phyloP scores from a whole-genome alignment of 2,113 vertebrate genomes.

The Pimephales promelas region DNA sequence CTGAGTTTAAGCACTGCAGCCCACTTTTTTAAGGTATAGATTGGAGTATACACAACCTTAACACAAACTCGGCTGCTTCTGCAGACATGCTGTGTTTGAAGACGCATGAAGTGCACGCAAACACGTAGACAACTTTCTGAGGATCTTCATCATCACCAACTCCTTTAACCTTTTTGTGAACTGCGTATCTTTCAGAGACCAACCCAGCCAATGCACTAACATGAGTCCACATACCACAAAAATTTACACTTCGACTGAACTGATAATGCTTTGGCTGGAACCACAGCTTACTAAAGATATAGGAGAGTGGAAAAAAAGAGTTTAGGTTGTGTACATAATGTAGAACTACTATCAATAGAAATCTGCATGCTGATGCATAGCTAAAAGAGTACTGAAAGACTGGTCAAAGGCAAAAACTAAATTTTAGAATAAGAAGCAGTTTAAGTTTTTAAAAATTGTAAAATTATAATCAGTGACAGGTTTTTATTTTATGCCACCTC shows the following conservation, averaged over 20 bases:
- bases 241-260: conserved; percentile 6
- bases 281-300: conserved; percentile 40
- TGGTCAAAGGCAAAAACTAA: neutral
- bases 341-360: conserved; percentile 69
- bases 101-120: conserved; percentile 64
- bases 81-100: conserved; percentile 51
- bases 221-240: conserved; percentile 21
- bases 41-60: neutral
- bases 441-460: too few species aligned
- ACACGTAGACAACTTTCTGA: conserved; percentile 66
- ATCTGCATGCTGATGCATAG: conserved; percentile 74
- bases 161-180: neutral
- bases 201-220: conserved; percentile 35
- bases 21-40: conserved; percentile 4
- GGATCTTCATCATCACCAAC: conserved; percentile 56
- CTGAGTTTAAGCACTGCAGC: neutral
- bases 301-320: conserved; percentile 39
- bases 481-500: neutral
- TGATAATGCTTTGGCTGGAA: conserved; percentile 33
- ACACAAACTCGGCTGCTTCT: neutral
- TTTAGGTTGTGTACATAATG: conserved; percentile 71
- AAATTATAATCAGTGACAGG: neutral
- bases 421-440: neutral
- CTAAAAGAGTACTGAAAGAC: conserved; percentile 36
- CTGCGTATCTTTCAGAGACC: conserved; percentile 20